A percentile compares a stretch with the other conserved stretches of the same genome.
Evolutionary conservation across 2,888 invertebrate species (phyloP).

Genomic region (Oscheius onirici): DNA sequence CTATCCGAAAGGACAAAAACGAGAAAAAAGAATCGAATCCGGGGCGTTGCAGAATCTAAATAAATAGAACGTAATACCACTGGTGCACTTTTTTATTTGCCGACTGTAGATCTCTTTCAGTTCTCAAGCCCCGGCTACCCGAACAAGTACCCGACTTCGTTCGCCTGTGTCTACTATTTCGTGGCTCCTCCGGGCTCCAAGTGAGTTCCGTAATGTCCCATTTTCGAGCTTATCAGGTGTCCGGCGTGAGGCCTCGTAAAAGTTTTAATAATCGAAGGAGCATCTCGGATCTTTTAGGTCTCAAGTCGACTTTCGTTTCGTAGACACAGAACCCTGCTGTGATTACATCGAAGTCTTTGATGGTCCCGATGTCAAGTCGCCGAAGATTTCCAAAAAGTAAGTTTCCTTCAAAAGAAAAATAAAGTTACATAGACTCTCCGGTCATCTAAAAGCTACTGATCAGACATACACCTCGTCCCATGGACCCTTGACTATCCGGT

Average conservation of each 20-base stretch:
- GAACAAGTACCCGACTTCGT: slow-evolving; percentile 1
- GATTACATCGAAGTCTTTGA: slow-evolving; percentile 30
- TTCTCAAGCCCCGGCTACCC: slow-evolving; percentile 24
- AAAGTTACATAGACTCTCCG: slow-evolving; percentile 20
- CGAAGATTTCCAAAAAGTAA: slow-evolving; percentile 7
- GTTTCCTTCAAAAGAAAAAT: background rate
- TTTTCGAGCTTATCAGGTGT: slow-evolving; percentile 6
- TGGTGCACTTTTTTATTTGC: too few relatives aligned
- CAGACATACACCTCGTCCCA: background rate
- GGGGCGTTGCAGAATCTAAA: too few relatives aligned
- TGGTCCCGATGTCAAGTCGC: background rate
- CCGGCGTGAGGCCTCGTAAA: background rate
- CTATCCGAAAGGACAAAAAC: too few relatives aligned
- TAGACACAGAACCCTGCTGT: slow-evolving; percentile 28
- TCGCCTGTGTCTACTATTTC: slow-evolving; percentile 28
- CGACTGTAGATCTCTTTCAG: too few relatives aligned
- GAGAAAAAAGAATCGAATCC: too few relatives aligned
- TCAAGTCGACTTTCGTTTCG: slow-evolving; percentile 1
- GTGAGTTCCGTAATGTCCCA: slow-evolving; percentile 31
- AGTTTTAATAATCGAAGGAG: too few relatives aligned
- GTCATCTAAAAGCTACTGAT: background rate
- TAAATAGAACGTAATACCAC: too few relatives aligned
- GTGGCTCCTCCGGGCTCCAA: slow-evolving; percentile 26
- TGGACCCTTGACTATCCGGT: slow-evolving; percentile 10
- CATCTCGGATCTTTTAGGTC: slow-evolving; percentile 14